Percentiles rank a stretch among this genome's conserved stretches.
phyloP scores from a whole-genome alignment of 2,888 invertebrate species.

The Saturnia pavonia region DNA sequence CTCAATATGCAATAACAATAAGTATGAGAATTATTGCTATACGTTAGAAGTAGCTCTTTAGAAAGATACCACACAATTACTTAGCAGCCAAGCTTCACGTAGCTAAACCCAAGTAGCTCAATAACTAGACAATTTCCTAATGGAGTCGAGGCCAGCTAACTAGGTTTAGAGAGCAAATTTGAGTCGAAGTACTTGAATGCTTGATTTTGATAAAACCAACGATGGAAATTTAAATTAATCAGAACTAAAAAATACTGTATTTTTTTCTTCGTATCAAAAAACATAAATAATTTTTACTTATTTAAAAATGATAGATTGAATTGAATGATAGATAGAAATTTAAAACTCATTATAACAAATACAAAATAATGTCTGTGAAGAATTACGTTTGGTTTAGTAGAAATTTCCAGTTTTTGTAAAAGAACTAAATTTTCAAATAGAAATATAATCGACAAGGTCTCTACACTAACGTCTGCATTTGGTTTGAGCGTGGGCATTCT shows the following conservation, averaged over 20 bases:
- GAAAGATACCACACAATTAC: not conserved
- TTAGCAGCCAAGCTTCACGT: not conserved
- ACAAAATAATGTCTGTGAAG: too few relatives aligned
- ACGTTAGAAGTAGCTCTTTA: not conserved
- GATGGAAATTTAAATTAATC: not conserved
- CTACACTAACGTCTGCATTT: slow-evolving; percentile 17
- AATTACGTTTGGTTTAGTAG: too few relatives aligned
- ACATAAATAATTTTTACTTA: too few relatives aligned
- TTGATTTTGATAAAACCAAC: not conserved
- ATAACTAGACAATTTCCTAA: slow-evolving; percentile 47
- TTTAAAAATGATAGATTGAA: too few relatives aligned
- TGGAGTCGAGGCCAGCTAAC: slow-evolving; percentile 31
- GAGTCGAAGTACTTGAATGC: not conserved
- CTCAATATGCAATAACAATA: not conserved
- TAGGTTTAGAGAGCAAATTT: not conserved
- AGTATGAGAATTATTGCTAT: not conserved
- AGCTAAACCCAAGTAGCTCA: slow-evolving; percentile 26
- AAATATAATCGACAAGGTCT: slow-evolving; percentile 10
- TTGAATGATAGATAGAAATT: too few relatives aligned
- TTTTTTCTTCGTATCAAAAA: not conserved
- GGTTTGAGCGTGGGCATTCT: slow-evolving; percentile 24
- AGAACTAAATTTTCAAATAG: not conserved
- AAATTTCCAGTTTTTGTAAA: too few relatives aligned
- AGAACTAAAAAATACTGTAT: not conserved
- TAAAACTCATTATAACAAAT: too few relatives aligned